phyloP scores from a whole-genome alignment of 2,888 invertebrate genomes.

The Idaea aversata region DNA sequence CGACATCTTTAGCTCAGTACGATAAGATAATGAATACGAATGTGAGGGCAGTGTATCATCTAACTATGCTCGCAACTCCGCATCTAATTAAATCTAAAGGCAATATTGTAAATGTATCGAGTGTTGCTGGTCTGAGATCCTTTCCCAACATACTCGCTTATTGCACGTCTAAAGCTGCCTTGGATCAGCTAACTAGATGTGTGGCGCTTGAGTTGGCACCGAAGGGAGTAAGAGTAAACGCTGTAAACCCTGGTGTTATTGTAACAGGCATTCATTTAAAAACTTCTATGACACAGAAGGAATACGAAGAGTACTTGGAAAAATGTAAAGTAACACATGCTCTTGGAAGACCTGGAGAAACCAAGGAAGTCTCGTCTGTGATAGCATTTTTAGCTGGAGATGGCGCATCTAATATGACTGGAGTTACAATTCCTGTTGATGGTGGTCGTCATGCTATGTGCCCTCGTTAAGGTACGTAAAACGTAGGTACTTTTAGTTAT shows the following conservation, averaged over 20 bases:
- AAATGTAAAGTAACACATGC: constrained; percentile 92
- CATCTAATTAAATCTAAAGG: constrained; percentile 88
- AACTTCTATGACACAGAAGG: constrained; percentile 86
- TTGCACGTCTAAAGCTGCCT: constrained; percentile 91
- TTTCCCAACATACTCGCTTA: constrained; percentile 91
- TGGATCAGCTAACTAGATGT: constrained; percentile 95
- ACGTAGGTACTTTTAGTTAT: not conserved
- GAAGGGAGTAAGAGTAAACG: constrained; percentile 89
- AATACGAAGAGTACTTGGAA: constrained; percentile 89
- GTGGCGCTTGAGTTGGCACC: constrained; percentile 88
- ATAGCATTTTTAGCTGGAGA: constrained; percentile 95
- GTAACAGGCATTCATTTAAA: constrained; percentile 82
- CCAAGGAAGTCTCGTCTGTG: constrained; percentile 90
- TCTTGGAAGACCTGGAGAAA: constrained; percentile 89
- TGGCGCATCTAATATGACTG: constrained; percentile 90
- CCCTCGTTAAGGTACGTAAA: constrained; percentile 80
- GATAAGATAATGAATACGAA: constrained; percentile 92
- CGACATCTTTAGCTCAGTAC: constrained; percentile 87
- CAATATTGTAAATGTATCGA: constrained; percentile 93
- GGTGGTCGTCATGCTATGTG: constrained; percentile 94
- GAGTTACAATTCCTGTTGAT: constrained; percentile 89
- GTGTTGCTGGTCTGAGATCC: constrained; percentile 90
- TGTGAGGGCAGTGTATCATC: constrained; percentile 84
- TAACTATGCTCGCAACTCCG: constrained; percentile 90
- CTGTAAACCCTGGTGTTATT: constrained; percentile 93